Base-by-base conservation (phyloP, 1,140 invertebrate genomes). In the Pachypeltis micranthus region DNA sequence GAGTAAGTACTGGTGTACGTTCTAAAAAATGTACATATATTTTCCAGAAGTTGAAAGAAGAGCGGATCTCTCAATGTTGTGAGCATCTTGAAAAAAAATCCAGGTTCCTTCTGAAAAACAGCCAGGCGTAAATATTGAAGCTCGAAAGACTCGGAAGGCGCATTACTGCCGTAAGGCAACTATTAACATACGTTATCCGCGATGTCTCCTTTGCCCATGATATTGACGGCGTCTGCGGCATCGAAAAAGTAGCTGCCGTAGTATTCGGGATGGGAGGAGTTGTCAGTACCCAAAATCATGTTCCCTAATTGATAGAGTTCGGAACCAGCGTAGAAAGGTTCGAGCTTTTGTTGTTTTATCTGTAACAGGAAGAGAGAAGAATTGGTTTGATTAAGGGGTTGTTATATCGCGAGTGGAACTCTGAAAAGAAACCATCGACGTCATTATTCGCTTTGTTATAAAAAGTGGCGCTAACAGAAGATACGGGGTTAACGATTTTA, bases 21-120 rank as follows among this genome's bases (percentile, higher is more conserved):
- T 19, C 29, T 14, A n/a, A 59, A 29, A n/a, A 59, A 59, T 28
- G 57, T 19, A 19, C 57, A 29, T 23, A 59, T 59, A 29, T 59
- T 59, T 31, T 59, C 57, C n/a, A 59, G 31, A 26, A 59, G 19
- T 4, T 27, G 29, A 19, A 29, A 59, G 57, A 59, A 59, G 31
- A 59, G 28, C 2, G 57, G 57, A 25, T 59, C 57, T 16, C 57
- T n/a, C n/a, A 59, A 25, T 14, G 57, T 59, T 7, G 57, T 59
- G 27, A 59, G 28, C 57, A 59, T 59, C 31, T 59, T 59, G 27
- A 59, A 59, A n/a, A 59, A 59, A 31, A 59, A 59, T 7, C 57
- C 57, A 29, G 57, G 57, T 59, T 59, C 57, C 31, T 59, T 59
- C 57, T 59, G 25, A 21, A 54, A 54, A 26, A 7, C 2, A 56